These are phyloP conservation scores for Callocephalon fimbriatum DNA, from an alignment of 2,113 vertebrate species.

Conservation along the genomic window DNA sequence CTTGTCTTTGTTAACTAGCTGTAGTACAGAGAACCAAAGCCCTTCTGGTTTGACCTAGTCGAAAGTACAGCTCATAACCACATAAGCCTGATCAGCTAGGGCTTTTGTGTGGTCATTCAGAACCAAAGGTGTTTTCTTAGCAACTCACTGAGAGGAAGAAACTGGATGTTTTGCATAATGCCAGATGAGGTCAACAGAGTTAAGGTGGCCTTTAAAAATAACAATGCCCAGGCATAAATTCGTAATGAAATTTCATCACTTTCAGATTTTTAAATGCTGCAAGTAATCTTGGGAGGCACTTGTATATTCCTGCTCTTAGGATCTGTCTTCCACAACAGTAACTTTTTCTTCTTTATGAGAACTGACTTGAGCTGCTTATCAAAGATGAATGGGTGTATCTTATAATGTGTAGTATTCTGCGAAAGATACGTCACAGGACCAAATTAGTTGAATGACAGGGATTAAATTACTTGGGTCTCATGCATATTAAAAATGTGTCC, in stretches of 20 bases:
- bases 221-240: background rate
- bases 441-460: background rate
- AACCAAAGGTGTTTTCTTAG: background rate
- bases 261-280: background rate
- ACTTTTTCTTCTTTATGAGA: background rate
- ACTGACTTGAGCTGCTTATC: background rate
- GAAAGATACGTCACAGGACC: background rate
- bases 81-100: background rate
- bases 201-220: background rate
- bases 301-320: background rate
- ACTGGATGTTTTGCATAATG: background rate
- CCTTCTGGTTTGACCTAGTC: background rate
- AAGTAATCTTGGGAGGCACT: background rate
- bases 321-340: background rate
- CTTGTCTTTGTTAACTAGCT: background rate
- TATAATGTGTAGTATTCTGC: background rate
- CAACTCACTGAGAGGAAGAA: background rate
- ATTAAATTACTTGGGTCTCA: background rate
- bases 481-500: background rate
- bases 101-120: background rate
- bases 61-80: background rate
- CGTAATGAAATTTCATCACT: background rate
- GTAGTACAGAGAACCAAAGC: background rate
- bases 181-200: background rate
- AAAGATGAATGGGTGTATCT: background rate